These are phyloP conservation scores for Drosophila tanythrix DNA, from an alignment of 2,888 invertebrate species.

Conservation along the genomic window DNA sequence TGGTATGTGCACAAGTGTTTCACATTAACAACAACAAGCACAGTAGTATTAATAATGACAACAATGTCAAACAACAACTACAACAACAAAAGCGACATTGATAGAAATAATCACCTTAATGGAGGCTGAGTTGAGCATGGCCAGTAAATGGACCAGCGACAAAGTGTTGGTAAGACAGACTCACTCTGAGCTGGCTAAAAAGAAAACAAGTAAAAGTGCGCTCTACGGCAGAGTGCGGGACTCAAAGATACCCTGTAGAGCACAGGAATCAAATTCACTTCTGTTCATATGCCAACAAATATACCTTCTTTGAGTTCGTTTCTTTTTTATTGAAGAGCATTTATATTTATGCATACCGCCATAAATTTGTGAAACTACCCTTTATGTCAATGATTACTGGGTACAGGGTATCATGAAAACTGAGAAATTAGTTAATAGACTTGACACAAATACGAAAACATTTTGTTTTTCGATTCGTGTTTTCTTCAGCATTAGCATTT, in stretches of 20 bases:
- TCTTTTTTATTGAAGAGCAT: not conserved
- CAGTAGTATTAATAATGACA: slow-evolving; percentile 31
- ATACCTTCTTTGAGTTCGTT: not conserved
- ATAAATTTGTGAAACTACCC: not conserved
- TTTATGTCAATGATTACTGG: not conserved
- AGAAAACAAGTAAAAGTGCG: slow-evolving; percentile 8
- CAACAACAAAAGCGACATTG: slow-evolving; percentile 61
- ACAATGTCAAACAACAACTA: slow-evolving; percentile 53
- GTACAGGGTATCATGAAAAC: slow-evolving; percentile 20
- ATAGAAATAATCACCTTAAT: slow-evolving; percentile 65
- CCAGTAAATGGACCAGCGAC: slow-evolving; percentile 57
- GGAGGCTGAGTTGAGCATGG: slow-evolving; percentile 40
- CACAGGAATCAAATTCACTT: not conserved
- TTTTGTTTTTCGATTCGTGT: slow-evolving; percentile 28
- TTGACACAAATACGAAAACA: slow-evolving; percentile 66
- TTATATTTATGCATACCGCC: fast-evolving
- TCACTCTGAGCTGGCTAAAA: slow-evolving; percentile 18
- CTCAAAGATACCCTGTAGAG: not conserved
- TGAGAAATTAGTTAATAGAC: slow-evolving; percentile 59
- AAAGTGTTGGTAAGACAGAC: slow-evolving; percentile 6
- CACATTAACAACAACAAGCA: slow-evolving; percentile 27
- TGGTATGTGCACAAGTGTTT: slow-evolving; percentile 69
- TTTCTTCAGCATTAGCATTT: slow-evolving; percentile 54
- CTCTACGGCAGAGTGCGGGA: not conserved
- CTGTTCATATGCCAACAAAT: not conserved